phyloP scores from a whole-genome alignment of 2,888 invertebrate genomes.

The Thelaira solivaga region DNA sequence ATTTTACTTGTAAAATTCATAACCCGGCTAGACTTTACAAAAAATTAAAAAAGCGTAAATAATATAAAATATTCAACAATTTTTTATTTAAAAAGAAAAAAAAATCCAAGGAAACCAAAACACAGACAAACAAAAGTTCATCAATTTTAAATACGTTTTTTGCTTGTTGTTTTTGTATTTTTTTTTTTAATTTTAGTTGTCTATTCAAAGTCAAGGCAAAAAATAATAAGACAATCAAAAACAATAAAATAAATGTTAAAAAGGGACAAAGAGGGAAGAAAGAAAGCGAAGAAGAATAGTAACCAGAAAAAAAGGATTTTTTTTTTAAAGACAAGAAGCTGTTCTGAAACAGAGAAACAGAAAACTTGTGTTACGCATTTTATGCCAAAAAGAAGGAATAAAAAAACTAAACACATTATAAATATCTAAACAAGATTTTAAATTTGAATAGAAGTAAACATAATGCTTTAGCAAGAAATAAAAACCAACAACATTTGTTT shows the following conservation, averaged over 20 bases:
- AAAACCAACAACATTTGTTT: conserved; percentile 38
- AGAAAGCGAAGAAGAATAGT: background rate
- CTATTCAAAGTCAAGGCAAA: background rate
- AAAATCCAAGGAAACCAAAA: background rate
- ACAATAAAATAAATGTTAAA: conserved; percentile 31
- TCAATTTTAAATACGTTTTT: conserved; percentile 26
- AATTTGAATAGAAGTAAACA: conserved; percentile 27
- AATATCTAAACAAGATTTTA: conserved; percentile 53
- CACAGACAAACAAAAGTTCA: conserved; percentile 34
- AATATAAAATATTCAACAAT: conserved; percentile 29
- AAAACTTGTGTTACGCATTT: conserved; percentile 26
- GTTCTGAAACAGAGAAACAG: background rate
- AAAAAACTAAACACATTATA: conserved; percentile 39
- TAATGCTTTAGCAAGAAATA: conserved; percentile 9
- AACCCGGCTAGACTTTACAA: conserved; percentile 10
- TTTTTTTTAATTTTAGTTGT: conserved; percentile 36
- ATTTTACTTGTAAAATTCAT: conserved; percentile 23
- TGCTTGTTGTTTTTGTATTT: conserved; percentile 14
- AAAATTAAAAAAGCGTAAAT: background rate
- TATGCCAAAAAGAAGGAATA: background rate
- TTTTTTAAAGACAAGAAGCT: background rate
- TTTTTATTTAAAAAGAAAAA: conserved; percentile 38
- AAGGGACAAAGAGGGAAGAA: background rate
- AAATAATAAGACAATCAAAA: conserved; percentile 52
- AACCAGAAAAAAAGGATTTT: no score